Conservation (phyloP, 2,113 vertebrate species). For the Crotalus viridis region DNA sequence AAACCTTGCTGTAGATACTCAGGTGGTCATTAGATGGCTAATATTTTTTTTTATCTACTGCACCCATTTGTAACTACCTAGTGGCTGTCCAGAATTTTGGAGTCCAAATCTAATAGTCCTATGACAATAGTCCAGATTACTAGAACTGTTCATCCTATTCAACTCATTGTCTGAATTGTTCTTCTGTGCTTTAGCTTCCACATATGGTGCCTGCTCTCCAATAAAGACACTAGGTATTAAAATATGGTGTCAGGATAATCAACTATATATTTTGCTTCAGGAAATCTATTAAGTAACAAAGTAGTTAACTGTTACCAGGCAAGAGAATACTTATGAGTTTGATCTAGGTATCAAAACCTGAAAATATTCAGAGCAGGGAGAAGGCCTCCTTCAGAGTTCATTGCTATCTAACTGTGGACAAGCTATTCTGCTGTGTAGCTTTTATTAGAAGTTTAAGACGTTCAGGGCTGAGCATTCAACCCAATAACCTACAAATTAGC, state of each 20-base stretch:
- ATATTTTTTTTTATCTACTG: background rate
- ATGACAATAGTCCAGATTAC: slow-evolving; percentile 49
- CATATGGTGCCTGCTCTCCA: background rate
- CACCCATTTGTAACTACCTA: background rate
- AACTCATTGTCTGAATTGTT: background rate
- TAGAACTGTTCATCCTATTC: slow-evolving; percentile 5
- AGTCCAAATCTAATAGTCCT: slow-evolving; percentile 5
- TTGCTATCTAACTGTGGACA: slow-evolving; percentile 29
- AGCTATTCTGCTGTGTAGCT: slow-evolving; percentile 1
- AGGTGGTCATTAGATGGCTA: background rate
- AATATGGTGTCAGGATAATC: background rate
- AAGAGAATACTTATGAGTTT: background rate
- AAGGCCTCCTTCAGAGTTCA: background rate
- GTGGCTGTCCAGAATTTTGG: background rate
- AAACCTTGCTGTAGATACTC: background rate
- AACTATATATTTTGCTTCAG: background rate
- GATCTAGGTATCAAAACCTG: background rate
- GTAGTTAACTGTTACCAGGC: background rate
- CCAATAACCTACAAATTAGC: background rate
- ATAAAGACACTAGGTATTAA: background rate
- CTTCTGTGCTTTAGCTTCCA: slow-evolving; percentile 9
- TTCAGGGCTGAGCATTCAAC: background rate
- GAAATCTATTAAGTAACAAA: slow-evolving; percentile 10
- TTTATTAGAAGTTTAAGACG: slow-evolving; percentile 19
- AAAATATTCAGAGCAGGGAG: slow-evolving; percentile 4